These are phyloP conservation scores for Parauchenoglanis ngamensis DNA, from an alignment of 2,797 vertebrate genomes.

Conservation along the genomic window DNA sequence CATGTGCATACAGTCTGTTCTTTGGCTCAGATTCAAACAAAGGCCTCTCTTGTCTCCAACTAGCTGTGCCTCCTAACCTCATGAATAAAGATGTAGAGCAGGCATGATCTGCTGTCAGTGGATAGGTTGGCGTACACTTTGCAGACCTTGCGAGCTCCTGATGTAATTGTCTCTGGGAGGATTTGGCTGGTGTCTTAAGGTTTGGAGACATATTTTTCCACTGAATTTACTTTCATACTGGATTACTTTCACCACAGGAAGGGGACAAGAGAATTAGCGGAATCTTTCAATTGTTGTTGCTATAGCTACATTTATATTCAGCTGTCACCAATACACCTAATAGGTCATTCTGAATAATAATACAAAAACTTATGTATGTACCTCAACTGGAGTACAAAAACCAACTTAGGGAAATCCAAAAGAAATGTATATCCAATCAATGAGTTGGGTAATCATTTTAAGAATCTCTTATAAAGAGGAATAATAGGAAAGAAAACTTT, in stretches of 20 bases:
- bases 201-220: constrained; percentile 60
- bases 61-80: constrained; percentile 28
- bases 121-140: constrained; percentile 61
- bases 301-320: neutral
- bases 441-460: neutral
- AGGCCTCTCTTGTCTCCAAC: constrained; percentile 12
- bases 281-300: too few relatives aligned
- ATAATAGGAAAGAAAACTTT: neutral
- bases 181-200: constrained; percentile 67
- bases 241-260: constrained; percentile 54
- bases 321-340: too few relatives aligned
- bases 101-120: constrained; percentile 52
- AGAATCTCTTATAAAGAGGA: neutral
- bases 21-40: constrained; percentile 22
- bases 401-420: neutral
- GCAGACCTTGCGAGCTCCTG: constrained; percentile 49
- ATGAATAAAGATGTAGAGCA: constrained; percentile 45
- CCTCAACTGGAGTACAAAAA: neutral
- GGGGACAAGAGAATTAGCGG: neutral
- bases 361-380: neutral
- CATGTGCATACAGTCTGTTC: constrained; percentile 36
- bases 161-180: constrained; percentile 67
- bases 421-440: neutral
- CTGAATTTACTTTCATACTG: constrained; percentile 42
- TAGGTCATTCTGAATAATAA: neutral